Conservation (phyloP, 2,888 invertebrate genomes). For the Hecatera dysodea region DNA sequence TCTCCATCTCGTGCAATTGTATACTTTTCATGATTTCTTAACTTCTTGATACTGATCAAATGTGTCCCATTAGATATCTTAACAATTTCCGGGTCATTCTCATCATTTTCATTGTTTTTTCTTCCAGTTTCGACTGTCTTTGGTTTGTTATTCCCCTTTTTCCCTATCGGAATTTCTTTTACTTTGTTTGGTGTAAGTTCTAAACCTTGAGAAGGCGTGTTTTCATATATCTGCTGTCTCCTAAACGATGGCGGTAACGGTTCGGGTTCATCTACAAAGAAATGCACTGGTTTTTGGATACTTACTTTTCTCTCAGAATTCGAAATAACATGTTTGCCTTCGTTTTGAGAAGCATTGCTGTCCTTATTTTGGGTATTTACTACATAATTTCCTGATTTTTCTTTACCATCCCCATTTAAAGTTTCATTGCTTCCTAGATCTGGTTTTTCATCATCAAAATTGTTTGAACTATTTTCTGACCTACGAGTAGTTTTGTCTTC, state of each 20-base stretch:
- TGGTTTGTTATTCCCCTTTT: background rate
- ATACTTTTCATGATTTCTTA: conserved; percentile 4
- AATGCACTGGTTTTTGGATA: conserved; percentile 25
- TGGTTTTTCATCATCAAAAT: background rate
- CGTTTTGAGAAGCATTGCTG: background rate
- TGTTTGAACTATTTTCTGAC: conserved; percentile 15
- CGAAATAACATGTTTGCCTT: background rate
- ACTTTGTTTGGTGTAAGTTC: conserved; percentile 5
- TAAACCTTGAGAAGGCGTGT: background rate
- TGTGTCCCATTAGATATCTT: conserved; percentile 53
- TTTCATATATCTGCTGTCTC: background rate
- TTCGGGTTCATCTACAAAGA: conserved; percentile 46
- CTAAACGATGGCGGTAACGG: conserved; percentile 22
- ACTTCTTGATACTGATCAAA: conserved; percentile 42
- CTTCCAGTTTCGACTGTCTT: background rate
- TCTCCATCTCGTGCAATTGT: background rate
- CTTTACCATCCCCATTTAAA: conserved; percentile 1
- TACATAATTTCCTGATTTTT: background rate
- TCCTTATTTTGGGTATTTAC: background rate
- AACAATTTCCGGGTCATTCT: conserved; percentile 6
- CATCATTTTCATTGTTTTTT: background rate
- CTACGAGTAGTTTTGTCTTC: conserved; percentile 32
- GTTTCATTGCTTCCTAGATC: conserved; percentile 12
- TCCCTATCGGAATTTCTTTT: conserved; percentile 28
- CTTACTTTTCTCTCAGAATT: background rate